Evolutionary conservation across 2,888 invertebrate species (phyloP), one percentile per base, ranked within the genome.

Genomic region (Drosophila longiperda): DNA sequence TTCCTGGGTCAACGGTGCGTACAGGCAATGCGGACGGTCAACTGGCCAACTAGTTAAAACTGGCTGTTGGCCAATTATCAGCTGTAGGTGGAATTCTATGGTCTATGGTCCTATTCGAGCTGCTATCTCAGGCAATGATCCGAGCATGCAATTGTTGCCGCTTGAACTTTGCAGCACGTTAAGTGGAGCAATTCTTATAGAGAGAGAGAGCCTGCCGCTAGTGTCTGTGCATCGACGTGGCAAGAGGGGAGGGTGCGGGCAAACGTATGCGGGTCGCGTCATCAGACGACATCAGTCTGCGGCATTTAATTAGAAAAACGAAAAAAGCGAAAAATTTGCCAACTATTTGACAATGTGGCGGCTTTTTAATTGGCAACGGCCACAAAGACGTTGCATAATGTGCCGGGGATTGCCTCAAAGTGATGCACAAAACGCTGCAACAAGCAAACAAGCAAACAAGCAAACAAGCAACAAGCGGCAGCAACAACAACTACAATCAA

Each of bases 1-100:
- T 73, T 42, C 75, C 69, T 81, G 73, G 80, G 83, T 83, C 83
- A 80, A 68, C 80, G 71, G 67, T 87, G 86, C 85, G 86, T 87
- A 82, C 86, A 73, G 52, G 80, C 78, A 83, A 81, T 74, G 71
- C 66, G 60, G 65, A 54, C 61, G 63, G 52, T 66, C 53, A 57
- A 54, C 34, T 20, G 34, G 34, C 50, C 64, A 65, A 36, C 23
- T 2, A 36, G 11, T 45, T 53, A 40, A 62, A 66, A 36, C 45
- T 73, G 73, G 73, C 73, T 48, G 55, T 60, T 52, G 29, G 74
- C 74, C 74, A 75, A 75, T 75, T 75, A 69, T 75, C 70, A 75
- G 64, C 64, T 69, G 75, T 64, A 75, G 75, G 75, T 75, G 75
- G 69, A 53, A 49, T 34, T 58, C 61, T 11, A 3, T 49, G 40